Conservation (phyloP, 2,797 vertebrate genomes). For the Sebastes baramenuke region DNA sequence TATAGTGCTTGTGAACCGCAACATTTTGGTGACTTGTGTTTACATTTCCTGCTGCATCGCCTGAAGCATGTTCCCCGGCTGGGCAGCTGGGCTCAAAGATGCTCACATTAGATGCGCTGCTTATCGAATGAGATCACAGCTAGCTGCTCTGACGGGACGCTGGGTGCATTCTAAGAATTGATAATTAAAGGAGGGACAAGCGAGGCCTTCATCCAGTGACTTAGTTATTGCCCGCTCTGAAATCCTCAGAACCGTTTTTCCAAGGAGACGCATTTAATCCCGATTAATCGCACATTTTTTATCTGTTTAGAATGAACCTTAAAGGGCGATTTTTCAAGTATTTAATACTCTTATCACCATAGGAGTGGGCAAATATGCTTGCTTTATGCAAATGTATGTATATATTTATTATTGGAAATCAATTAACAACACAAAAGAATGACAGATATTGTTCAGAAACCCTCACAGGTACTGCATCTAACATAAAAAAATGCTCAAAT, state of each 20-base stretch:
- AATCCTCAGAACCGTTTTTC: background rate
- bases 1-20: conserved; percentile 54
- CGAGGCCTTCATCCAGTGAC: background rate
- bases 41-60: conserved; percentile 67
- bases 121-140: conserved; percentile 55
- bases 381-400: no score
- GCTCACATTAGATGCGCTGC: conserved; percentile 60
- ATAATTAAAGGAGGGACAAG: conserved; percentile 38
- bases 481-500: no score
- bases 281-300: no score
- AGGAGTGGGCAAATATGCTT: no score
- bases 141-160: conserved; percentile 41
- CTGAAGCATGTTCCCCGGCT: conserved; percentile 63
- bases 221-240: background rate
- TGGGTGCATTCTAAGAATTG: conserved; percentile 35
- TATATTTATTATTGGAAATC: no score
- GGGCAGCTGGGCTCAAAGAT: conserved; percentile 65
- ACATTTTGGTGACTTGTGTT: conserved; percentile 71
- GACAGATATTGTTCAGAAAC: no score
- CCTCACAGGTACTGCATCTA: no score
- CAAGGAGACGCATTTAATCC: background rate
- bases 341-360: no score
- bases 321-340: no score
- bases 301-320: no score
- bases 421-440: no score